Base-by-base conservation (phyloP, 1,140 invertebrate genomes). In the Drosophila baimaii region DNA sequence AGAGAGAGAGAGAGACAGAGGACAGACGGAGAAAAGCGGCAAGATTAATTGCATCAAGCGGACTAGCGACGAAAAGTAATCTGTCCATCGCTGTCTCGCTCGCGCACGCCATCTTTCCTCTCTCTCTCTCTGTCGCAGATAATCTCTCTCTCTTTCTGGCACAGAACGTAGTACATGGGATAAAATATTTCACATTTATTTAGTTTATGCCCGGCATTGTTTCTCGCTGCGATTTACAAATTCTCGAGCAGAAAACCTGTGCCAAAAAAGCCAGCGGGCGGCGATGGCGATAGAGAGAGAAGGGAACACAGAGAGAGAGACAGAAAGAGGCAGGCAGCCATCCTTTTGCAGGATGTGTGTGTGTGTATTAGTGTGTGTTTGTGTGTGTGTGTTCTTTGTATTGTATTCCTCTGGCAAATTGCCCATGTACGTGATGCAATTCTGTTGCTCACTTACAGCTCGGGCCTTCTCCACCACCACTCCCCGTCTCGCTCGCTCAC, bases 361-460 rank as follows among this genome's bases (percentile, higher is more conserved):
- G 4, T n/a, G 44, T 52, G 39, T 68, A 33, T 65, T 58, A 81
- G 37, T 64, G 59, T 78, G 31, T 68, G 35, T 65, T 71, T n/a
- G 39, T 65, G 62, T 86, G 37, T 64, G 59, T 78, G 31, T 68
- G 35, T 65, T 71, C 54, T 37, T 84, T 84, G 85, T 89, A 84
- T 89, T 89, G 69, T 72, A 81, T 85, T 84, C 61, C 73, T 79
- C 57, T 89, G 84, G 84, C 84, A 89, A 89, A 89, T 89, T 89
- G 84, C 84, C 84, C 85, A 89, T 89, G 84, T 89, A 89, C 84
- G 84, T 89, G 84, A 89, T 89, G 84, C 84, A 89, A 89, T 89
- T 89, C 85, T 83, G 84, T 77, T 89, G 84, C 83, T 88, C 83
- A 89, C 83, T 86, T 88, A 88, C 82, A 63, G 79, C 70, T 49